Evolutionary conservation across 2,113 vertebrate species (phyloP), one percentile per base, ranked within the genome.

Genomic region (Neopipo cinnamomea): DNA sequence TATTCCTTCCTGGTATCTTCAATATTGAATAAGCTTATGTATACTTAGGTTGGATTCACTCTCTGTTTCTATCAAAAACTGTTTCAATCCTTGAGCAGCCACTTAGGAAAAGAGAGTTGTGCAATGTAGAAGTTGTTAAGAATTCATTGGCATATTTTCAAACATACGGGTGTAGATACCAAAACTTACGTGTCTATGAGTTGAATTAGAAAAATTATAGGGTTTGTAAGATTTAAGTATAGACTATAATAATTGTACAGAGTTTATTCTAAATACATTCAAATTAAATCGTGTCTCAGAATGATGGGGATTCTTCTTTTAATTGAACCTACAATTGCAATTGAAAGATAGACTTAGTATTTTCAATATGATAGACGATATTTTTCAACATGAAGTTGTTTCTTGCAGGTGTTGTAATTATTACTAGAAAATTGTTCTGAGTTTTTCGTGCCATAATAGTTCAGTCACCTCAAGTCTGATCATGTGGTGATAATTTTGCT

Each of bases 401-500:
- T 76, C 62, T 42, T 92, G 28, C 37, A 58, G 25, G 55, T 79
- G 33, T 52, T 89, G 42, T 56, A 59, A 71, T 90, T 72, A 25
- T 65, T 91, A n/a, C 23, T 73, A 76, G 73, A 62, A 88, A 86
- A 91, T 72, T 50, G 41, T 72, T 85, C 27, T 12, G 73, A 73
- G 85, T 89, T 88, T 88, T 41, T 86, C 53, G 22, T 63, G 33
- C 55, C 56, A 16, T 50, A 31, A 2, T 44, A 91, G 52, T 92
- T 89, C 63, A 74, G 47, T 80, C 63, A 73, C 33, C 30, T 71
- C 47, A 33, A 46, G 42, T 88, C 50, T 91, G 55, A 42, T 85
- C 66, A 37, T 30, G n/a, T 41, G 67, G 63, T 88, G 79, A 63
- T 91, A 91, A 91, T 93, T 95, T 93, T 78, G 31, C 50, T 85